Percentiles rank a stretch among this genome's conserved stretches.
These are phyloP conservation scores for Thaumatotibia leucotreta DNA, from an alignment of 1,140 invertebrate species.

Conservation along the genomic window DNA sequence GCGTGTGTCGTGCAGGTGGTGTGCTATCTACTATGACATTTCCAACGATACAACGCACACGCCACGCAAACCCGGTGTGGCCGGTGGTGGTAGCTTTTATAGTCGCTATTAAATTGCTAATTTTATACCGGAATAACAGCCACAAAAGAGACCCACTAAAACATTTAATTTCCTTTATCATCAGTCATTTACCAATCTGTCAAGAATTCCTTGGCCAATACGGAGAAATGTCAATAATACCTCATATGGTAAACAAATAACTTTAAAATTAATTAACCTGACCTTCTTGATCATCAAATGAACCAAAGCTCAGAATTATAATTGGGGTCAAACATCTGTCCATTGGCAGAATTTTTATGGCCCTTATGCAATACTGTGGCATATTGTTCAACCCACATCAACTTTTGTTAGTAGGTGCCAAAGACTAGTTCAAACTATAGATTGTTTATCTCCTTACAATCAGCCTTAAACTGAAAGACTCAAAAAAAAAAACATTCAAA, in stretches of 20 bases:
- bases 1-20: too few relatives aligned
- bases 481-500: too few relatives aligned
- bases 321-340: slow-evolving; percentile 6
- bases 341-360: slow-evolving; percentile 8
- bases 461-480: too few relatives aligned
- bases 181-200: background rate
- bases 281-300: background rate
- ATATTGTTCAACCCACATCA: slow-evolving; percentile 49
- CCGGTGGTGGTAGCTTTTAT: too few relatives aligned
- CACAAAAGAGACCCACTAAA: too few relatives aligned
- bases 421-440: background rate
- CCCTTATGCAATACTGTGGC: slow-evolving; percentile 10
- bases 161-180: background rate
- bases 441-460: background rate
- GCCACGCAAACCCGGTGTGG: too few relatives aligned
- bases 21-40: too few relatives aligned
- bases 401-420: slow-evolving; percentile 18
- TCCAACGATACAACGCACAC: too few relatives aligned
- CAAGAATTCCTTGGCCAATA: background rate
- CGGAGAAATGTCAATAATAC: background rate
- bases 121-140: too few relatives aligned
- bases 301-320: background rate
- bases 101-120: too few relatives aligned
- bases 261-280: background rate
- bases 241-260: background rate